phyloP scores from a whole-genome alignment of 2,113 vertebrate species.

The Hiodon alosoides region DNA sequence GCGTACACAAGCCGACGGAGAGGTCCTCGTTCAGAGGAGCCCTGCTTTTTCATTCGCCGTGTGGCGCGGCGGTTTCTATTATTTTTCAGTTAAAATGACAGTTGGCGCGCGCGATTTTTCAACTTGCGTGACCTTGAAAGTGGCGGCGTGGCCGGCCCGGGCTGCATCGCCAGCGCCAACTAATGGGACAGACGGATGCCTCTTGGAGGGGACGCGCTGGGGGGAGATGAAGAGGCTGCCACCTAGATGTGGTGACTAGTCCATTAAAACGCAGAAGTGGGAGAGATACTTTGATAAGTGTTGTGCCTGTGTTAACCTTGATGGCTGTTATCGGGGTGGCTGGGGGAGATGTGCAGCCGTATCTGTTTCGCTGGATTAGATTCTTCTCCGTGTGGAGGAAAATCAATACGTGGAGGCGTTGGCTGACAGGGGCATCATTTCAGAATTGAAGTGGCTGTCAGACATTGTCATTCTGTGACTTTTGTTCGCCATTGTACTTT shows the following conservation, averaged over 20 bases:
- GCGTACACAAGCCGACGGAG: not conserved
- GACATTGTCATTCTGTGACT: constrained; percentile 87
- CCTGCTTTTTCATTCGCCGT: constrained; percentile 34
- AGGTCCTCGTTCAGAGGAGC: constrained; percentile 22
- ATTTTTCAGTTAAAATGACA: constrained; percentile 57
- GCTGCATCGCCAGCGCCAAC: constrained; percentile 38
- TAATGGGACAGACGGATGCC: constrained; percentile 56
- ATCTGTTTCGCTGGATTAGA: constrained; percentile 79
- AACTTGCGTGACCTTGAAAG: constrained; percentile 60
- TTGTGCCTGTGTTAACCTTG: constrained; percentile 92
- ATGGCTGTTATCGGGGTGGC: constrained; percentile 67
- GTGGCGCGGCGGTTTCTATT: constrained; percentile 50
- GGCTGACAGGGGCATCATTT: constrained; percentile 92
- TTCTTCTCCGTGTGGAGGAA: constrained; percentile 71
- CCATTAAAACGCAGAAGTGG: constrained; percentile 79
- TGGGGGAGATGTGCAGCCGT: constrained; percentile 59
- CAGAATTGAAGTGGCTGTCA: constrained; percentile 95
- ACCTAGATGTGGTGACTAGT: constrained; percentile 63
- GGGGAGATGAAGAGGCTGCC: constrained; percentile 66
- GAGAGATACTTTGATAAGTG: constrained; percentile 90
- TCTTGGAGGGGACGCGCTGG: constrained; percentile 37
- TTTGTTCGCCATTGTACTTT: constrained; percentile 88
- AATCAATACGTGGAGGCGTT: constrained; percentile 84
- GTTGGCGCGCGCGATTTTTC: constrained; percentile 53
- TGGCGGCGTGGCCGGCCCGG: constrained; percentile 32